Conservation (phyloP, 2,797 vertebrate genomes). For the Trachurus trachurus region DNA sequence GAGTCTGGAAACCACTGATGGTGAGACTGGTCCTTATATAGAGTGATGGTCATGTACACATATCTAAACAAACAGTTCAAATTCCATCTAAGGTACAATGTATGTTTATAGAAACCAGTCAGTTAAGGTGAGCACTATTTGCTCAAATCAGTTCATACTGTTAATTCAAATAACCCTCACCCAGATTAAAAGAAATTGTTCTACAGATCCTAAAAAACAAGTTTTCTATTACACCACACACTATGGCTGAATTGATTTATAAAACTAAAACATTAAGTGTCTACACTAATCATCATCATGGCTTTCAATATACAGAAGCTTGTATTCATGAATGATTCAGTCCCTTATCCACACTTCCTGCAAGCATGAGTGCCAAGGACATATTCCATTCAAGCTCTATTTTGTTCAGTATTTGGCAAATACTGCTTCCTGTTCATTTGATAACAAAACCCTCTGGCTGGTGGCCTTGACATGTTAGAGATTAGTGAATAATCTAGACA, state of each 20-base stretch:
- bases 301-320: conserved; percentile 15
- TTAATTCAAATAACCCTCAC: no score
- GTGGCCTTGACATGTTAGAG: conserved; percentile 67
- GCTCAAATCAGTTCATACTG: no score
- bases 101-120: no score
- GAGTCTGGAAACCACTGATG: no score
- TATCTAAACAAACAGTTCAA: no score
- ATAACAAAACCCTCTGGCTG: conserved; percentile 64
- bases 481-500: conserved; percentile 41
- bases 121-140: no score
- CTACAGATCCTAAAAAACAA: no score
- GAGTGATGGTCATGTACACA: no score
- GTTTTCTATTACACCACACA: conserved; percentile 1
- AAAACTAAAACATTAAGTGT: not conserved
- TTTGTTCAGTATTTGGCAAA: conserved; percentile 66
- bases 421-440: conserved; percentile 70
- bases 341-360: conserved; percentile 62
- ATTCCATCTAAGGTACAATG: no score
- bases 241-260: conserved; percentile 9
- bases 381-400: conserved; percentile 52
- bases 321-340: conserved; percentile 30
- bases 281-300: conserved; percentile 1
- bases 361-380: conserved; percentile 53
- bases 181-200: no score
- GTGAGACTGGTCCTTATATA: no score